phyloP scores from a whole-genome alignment of 2,113 vertebrate genomes.

The Microcebus tavaratra region DNA sequence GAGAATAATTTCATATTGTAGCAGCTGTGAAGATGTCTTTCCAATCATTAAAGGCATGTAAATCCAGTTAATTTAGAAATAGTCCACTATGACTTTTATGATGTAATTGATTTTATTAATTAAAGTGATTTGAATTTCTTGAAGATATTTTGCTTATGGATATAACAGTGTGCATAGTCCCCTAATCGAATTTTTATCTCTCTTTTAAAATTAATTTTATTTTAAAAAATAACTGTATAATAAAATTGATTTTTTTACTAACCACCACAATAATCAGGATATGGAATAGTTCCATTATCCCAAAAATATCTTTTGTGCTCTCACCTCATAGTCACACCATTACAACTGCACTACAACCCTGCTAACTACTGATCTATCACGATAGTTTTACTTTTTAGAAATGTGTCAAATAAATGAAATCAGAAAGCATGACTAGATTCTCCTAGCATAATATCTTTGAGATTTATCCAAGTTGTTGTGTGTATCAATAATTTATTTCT shows the following conservation, averaged over 20 bases:
- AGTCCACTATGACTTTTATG: not conserved
- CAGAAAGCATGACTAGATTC: not conserved
- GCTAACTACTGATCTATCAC: not conserved
- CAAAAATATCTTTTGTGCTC: not conserved
- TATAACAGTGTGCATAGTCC: not conserved
- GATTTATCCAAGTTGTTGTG: not conserved
- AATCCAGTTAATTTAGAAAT: not conserved
- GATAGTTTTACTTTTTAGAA: not conserved
- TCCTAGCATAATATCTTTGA: not conserved
- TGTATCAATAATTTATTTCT: not conserved
- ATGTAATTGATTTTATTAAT: not conserved
- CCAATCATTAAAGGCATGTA: not conserved
- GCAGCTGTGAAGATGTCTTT: not conserved
- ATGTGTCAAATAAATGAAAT: not conserved
- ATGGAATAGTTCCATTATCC: no score
- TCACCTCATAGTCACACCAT: not conserved
- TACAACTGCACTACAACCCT: not conserved
- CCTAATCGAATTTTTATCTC: not conserved
- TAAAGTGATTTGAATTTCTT: not conserved
- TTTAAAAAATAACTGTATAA: not conserved
- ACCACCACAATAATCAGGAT: no score
- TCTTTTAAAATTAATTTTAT: not conserved
- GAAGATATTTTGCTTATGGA: not conserved
- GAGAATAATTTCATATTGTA: not conserved
- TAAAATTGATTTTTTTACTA: not conserved